Evolutionary conservation across 2,797 vertebrate genomes (phyloP), one percentile per base, ranked within the genome.

Genomic region (Peromyscus nudipes): DNA sequence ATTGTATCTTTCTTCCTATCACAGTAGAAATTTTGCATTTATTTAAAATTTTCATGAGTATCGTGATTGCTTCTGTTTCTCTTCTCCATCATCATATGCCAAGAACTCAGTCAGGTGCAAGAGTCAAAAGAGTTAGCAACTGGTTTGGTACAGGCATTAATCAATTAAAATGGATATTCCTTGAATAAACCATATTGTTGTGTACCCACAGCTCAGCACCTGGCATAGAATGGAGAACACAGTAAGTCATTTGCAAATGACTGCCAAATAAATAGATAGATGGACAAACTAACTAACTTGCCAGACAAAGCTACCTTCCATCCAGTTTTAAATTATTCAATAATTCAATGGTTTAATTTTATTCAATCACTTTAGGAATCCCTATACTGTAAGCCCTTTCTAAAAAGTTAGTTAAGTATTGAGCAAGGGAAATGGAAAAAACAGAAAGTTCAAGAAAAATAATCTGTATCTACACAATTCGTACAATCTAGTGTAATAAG

Each of bases 381-480:
- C 10, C 27, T 49, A 29, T 14, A 82, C 34, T 69, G 2, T 16
- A 76, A 12, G 23, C 21, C 27, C 27, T 75, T 52, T 62, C 31
- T 80, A n/a, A 52, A n/a, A 86, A n/a, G 49, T 88, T 64, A 80
- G 21, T 86, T 81, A 94, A 95, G 52, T 95, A 87, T 12, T 71
- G 1, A 27, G 16, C 4, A 65, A 87, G 9, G 8, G 1, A 96
- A 69, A 93, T 11, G 11, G 7, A 46, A 95, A 95, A 84, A 82
- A 77, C 5, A 91, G 23, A 80, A 96, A 91, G 27, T n/a, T 93
- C 82, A 96, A 80, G 13, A 64, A 73, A 83, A 94, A 60, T 49
- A 93, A 49, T 55, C 25, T 37, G 55, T 82, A 29, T 19, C 4
- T 37, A 87, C 43, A 92, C 80, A 31, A 43, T 43, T 8, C 23